Conservation (phyloP, 2,888 invertebrate species). For the Drosophila nr. fundita region DNA sequence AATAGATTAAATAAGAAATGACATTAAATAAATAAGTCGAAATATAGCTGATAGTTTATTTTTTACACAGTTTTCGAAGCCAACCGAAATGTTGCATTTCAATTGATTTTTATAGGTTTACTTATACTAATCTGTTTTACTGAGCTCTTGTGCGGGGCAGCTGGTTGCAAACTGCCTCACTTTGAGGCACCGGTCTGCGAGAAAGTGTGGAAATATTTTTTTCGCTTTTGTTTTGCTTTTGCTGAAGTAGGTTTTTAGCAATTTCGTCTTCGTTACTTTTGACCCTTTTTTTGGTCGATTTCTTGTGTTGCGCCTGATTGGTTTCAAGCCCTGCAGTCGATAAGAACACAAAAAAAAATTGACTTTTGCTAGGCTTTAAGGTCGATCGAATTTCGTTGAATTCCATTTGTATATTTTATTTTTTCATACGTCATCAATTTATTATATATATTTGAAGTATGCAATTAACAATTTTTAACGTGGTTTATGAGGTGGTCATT, state of each 20-base stretch:
- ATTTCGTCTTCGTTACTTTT: conserved; percentile 27
- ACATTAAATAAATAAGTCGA: neutral
- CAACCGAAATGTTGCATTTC: neutral
- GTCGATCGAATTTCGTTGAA: neutral
- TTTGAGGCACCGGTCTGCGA: conserved; percentile 1
- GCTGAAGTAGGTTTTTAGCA: conserved; percentile 24
- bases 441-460: neutral
- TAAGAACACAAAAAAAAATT: conserved; percentile 13
- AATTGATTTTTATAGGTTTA: conserved; percentile 14
- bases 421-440: neutral
- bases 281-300: conserved; percentile 48
- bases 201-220: conserved; percentile 30
- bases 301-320: conserved; percentile 53
- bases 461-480: neutral
- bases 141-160: conserved; percentile 5
- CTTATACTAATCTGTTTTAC: conserved; percentile 3
- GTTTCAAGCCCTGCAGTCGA: conserved; percentile 43
- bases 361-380: neutral
- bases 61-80: neutral
- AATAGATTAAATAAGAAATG: neutral
- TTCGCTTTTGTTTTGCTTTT: conserved; percentile 26
- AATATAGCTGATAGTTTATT: neutral
- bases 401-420: neutral
- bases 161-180: conserved; percentile 14
- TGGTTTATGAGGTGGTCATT: neutral